Conservation (phyloP, 2,888 invertebrate genomes). For the Lycophotia porphyrea region DNA sequence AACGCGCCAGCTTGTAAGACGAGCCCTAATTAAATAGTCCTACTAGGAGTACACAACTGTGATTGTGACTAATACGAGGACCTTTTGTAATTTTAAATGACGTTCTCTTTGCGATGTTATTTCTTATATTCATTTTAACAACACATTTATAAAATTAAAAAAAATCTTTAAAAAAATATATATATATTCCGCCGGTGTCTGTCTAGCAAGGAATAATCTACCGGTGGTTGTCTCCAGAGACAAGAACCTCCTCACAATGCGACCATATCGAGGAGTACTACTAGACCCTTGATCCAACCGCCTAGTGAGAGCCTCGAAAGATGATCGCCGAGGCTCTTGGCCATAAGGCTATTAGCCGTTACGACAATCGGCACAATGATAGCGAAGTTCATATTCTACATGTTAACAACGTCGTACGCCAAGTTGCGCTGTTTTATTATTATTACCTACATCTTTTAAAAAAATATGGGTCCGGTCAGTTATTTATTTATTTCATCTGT, state of each 20-base stretch:
- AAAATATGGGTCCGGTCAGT: not conserved
- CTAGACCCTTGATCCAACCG: not conserved
- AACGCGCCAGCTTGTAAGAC: constrained; percentile 50
- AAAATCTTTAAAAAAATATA: not conserved
- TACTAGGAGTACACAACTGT: no score
- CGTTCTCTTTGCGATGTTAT: not conserved
- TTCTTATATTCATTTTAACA: not conserved
- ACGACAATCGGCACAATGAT: not conserved
- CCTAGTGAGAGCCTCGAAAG: not conserved
- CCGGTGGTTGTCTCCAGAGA: not conserved
- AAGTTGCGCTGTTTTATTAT: not conserved
- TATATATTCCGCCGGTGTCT: not conserved
- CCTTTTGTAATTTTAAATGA: not conserved
- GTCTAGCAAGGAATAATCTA: not conserved
- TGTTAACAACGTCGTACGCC: not conserved
- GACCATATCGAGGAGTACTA: not conserved
- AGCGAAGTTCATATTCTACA: not conserved
- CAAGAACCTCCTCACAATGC: not conserved
- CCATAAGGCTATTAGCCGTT: not conserved
- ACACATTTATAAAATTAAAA: not conserved
- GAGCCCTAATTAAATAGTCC: constrained; percentile 65
- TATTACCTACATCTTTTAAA: not conserved
- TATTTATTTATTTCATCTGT: not conserved
- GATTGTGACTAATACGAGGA: not conserved
- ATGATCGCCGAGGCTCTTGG: not conserved